Conservation (phyloP, 2,113 vertebrate genomes). For the Actinemys pallida region DNA sequence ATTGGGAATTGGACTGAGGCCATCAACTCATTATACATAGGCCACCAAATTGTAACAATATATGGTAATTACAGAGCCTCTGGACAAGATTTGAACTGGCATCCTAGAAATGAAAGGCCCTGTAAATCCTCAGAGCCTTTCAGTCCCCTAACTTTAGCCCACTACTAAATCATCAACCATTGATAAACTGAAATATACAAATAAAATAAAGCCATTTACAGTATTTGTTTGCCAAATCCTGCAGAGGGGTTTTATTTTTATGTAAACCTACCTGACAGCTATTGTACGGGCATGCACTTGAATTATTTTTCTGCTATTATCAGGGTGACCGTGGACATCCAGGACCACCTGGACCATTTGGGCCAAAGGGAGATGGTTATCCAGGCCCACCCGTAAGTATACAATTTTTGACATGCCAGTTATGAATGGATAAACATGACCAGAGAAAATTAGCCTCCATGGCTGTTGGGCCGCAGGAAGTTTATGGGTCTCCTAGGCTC, state of each 20-base stretch:
- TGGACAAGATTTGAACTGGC: neutral
- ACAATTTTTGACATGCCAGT: neutral
- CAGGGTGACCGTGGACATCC: slow-evolving; percentile 88
- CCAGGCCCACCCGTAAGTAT: slow-evolving; percentile 86
- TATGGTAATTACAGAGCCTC: neutral
- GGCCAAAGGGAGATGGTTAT: slow-evolving; percentile 89
- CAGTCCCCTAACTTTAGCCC: neutral
- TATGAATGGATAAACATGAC: neutral
- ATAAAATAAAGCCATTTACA: neutral
- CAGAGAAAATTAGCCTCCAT: neutral
- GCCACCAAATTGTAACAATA: neutral
- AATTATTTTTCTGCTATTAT: slow-evolving; percentile 23
- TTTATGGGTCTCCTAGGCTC: neutral
- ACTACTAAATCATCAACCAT: slow-evolving; percentile 3
- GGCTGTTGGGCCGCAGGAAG: neutral
- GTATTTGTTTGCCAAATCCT: neutral
- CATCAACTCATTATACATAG: neutral
- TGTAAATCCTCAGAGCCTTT: neutral
- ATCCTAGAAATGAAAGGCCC: neutral
- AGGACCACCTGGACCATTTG: slow-evolving; percentile 84
- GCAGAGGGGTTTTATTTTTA: neutral
- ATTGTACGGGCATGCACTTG: neutral
- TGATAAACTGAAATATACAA: neutral
- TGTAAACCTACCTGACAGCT: neutral
- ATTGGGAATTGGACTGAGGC: neutral